Evolutionary conservation across 2,113 vertebrate species (phyloP), one percentile per base, ranked within the genome.

Genomic region (Tricholaema leucomelas): DNA sequence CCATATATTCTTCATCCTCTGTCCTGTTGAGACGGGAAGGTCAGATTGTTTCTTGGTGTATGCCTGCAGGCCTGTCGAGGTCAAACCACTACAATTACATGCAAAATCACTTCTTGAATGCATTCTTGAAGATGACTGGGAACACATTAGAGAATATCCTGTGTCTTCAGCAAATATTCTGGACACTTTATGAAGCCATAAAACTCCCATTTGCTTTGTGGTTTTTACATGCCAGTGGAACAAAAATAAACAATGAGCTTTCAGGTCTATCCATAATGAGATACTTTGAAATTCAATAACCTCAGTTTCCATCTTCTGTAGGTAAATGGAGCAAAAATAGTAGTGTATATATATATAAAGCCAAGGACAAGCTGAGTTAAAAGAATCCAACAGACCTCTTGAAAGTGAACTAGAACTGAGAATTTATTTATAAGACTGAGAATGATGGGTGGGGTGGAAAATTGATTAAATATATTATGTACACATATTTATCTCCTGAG

Each of bases 1-100:
- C 10, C 4, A 25, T 2, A 2, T 42, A 5, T 5, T 66, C 69
- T 81, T 33, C 0, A 20, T 52, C 10, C 15, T 7, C 5, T 24
- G 2, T 67, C 28, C 54, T 66, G 9, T 8, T 52, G 14, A 56
- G 25, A 25, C 77, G 6, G 4, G 5, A 13, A 28, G 40, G 13
- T 31, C 13, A 78, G 5, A 52, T 24, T 44, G 8, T 1, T 4
- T 5, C 16, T 50, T 75, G 17, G 7, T 54, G 33, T 14, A 12
- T 40, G 60, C 8, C 6, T 27, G 12, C 17, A 3, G 1, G 5
- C 24, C 61, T 84, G 24, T 2, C 24, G 35, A 38, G 35, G 23
- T 40, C 27, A 64, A 44, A 15, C 12, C 16, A 38, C 17, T 21
- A 48, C 10, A 40, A 31, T 50, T 81, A 55, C 15, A 31, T 15